Evolutionary conservation across 1,140 invertebrate genomes (phyloP), one percentile per base, ranked within the genome.

Genomic region (Leptestheria dahalacensis): DNA sequence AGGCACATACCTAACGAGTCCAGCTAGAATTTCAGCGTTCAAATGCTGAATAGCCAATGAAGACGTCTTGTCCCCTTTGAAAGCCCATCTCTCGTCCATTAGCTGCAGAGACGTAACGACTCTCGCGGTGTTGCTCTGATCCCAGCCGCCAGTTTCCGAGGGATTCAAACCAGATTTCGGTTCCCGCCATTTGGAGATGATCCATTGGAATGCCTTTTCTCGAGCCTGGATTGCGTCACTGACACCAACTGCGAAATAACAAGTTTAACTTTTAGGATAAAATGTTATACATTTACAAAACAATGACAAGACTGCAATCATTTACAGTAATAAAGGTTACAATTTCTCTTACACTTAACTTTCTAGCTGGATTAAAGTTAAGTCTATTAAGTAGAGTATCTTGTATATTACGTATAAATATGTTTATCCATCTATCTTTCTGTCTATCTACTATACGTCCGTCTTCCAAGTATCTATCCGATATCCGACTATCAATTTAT

Each of bases 21-120:
- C 54, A 18, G 24, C 41, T 9, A 61, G 52, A 18, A 55, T 55
- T 61, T 61, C 49, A 15, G 29, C 51, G 46, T 60, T 60, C 48
- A 60, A 41, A 25, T 57, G 41, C 52, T 54, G n/a, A 15, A 55
- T 20, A 3, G 54, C 57, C n/a, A 49, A 3, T 3, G 25, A 20
- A n/a, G 46, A 18, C 11, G 21, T 48, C 47, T 61, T 41, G n/a
- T 59, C 54, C 48, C 26, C 18, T 24, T 50, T 61, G 52, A 56
- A 52, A 28, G 49, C 21, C 61, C 61, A 62, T 20, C 48, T 33
- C 23, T 57, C 47, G 24, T 62, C 61, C 9, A 48, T 48, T 21
- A 62, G 48, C 28, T 62, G 61, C 11, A 62, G 50, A 21, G 53
- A 21, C 23, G 61, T 62, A n/a, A 62, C 15, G 46, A 62, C 49